Evolutionary conservation across 2,888 invertebrate genomes (phyloP).

Genomic region (Lithophane leautieri): DNA sequence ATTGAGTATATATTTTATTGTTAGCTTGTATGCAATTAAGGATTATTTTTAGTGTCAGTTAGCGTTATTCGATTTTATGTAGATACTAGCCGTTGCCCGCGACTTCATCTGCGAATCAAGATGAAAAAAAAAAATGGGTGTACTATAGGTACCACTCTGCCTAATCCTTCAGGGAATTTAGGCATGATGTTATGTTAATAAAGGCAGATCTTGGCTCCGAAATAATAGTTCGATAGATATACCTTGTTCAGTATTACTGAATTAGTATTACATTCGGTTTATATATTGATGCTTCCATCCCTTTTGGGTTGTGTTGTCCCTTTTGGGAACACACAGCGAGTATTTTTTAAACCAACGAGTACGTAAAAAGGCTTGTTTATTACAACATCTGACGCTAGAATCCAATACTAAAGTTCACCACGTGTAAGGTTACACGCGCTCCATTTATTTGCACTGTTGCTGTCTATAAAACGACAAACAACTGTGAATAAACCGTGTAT

Average conservation of each 20-base stretch:
- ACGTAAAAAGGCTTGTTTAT: constrained; percentile 14
- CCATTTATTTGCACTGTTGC: constrained; percentile 30
- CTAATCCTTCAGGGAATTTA: background rate
- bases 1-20: too few species aligned
- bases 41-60: too few species aligned
- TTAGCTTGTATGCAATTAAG: too few species aligned
- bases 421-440: constrained; percentile 43
- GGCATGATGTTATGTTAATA: background rate
- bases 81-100: too few species aligned
- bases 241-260: background rate
- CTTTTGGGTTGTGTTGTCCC: too few species aligned
- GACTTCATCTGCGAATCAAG: too few species aligned
- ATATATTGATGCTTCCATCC: background rate
- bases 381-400: background rate
- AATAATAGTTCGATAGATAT: background rate
- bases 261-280: background rate
- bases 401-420: constrained; percentile 8
- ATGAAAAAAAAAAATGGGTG: background rate
- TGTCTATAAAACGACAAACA: constrained; percentile 14
- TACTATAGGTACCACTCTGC: background rate
- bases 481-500: background rate
- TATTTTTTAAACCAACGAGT: constrained; percentile 10
- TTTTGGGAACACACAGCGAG: background rate
- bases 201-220: background rate
- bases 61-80: too few species aligned